A percentile compares a stretch with the other conserved stretches of the same genome.
Evolutionary conservation across 2,888 invertebrate genomes (phyloP).

Genomic region (Volucella bombylans): DNA sequence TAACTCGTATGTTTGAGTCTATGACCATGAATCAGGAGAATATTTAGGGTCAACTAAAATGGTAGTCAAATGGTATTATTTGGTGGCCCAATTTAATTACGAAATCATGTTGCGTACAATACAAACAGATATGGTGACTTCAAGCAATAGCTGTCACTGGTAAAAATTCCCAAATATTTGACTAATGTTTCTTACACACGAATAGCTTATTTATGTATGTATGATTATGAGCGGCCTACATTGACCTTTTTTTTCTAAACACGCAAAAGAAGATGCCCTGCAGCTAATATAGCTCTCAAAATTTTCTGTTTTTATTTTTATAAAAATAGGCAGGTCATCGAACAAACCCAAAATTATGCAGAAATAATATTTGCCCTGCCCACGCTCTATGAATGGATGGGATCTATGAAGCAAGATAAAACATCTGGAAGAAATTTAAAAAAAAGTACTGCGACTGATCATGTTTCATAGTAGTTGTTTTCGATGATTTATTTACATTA

Average conservation of each 20-base stretch:
- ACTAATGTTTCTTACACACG: conserved; percentile 16
- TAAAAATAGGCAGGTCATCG: conserved; percentile 27
- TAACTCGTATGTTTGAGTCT: neutral
- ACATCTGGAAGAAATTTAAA: too few relatives aligned
- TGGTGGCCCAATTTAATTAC: conserved; percentile 9
- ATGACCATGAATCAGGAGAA: neutral
- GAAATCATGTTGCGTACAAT: neutral
- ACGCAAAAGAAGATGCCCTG: conserved; percentile 30
- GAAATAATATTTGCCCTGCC: neutral
- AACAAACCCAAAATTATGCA: neutral
- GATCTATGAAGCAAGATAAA: neutral
- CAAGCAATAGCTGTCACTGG: conserved; percentile 1
- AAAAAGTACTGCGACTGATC: too few relatives aligned
- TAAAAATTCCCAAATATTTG: conserved; percentile 20
- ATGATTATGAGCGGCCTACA: conserved; percentile 25
- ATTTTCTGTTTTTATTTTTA: conserved; percentile 31
- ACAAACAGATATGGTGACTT: neutral
- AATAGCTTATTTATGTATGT: conserved; percentile 42
- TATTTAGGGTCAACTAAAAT: neutral
- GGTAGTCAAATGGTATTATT: conserved; percentile 14
- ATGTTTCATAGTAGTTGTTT: too few relatives aligned
- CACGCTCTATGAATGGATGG: conserved; percentile 3
- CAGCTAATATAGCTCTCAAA: conserved; percentile 24
- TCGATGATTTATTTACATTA: too few relatives aligned
- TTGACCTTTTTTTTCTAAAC: neutral